These are phyloP conservation scores for Galbula dea DNA, from an alignment of 2,113 vertebrate genomes.

Conservation along the genomic window DNA sequence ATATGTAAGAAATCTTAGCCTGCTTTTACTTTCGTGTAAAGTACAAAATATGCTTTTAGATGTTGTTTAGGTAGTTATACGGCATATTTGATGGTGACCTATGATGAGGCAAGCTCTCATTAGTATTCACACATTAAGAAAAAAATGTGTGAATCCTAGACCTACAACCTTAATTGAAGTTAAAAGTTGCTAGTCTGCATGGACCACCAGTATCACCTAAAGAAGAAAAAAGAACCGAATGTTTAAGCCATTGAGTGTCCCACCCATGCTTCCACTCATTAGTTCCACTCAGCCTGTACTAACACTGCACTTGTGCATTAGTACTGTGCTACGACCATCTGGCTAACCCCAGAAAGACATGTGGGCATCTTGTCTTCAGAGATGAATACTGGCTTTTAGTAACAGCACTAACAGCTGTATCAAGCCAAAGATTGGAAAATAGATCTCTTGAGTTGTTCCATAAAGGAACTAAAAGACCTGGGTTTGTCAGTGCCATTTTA, in stretches of 20 bases:
- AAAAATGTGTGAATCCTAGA: neutral
- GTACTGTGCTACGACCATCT: neutral
- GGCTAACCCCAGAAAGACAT: constrained; percentile 31
- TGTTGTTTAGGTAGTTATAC: neutral
- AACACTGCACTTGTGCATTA: neutral
- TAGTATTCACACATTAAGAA: neutral
- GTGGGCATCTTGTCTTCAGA: constrained; percentile 48
- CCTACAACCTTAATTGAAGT: neutral
- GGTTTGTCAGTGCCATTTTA: neutral
- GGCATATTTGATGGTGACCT: neutral
- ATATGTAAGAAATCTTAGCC: neutral
- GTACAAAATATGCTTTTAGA: neutral
- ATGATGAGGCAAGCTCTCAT: rapidly evolving
- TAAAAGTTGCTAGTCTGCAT: neutral
- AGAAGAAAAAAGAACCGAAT: neutral
- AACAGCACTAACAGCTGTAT: constrained; percentile 36
- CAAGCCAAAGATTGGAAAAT: constrained; percentile 26
- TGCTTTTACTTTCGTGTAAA: neutral
- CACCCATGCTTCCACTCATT: constrained; percentile 28
- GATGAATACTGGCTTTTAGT: constrained; percentile 7
- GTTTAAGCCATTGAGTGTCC: constrained; percentile 50
- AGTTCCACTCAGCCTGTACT: constrained; percentile 48
- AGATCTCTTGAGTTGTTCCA: neutral
- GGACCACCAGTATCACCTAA: constrained; percentile 14
- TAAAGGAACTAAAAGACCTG: neutral